A percentile compares a stretch with the other conserved stretches of the same genome.
These are phyloP conservation scores for Callitettix versicolor DNA, from an alignment of 1,140 invertebrate genomes.

Conservation along the genomic window DNA sequence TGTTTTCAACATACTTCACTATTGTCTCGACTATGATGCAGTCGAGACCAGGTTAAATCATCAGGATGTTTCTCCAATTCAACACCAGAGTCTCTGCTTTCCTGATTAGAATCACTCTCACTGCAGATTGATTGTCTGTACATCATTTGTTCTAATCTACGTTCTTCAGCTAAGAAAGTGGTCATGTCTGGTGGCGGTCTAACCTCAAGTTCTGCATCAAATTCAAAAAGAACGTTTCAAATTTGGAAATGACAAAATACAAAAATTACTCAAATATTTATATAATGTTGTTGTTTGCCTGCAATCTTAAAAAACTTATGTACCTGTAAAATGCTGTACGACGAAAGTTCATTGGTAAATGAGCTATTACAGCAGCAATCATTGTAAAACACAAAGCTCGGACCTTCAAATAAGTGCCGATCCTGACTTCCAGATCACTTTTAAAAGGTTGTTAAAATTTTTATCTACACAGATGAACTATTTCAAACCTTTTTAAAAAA, in stretches of 20 bases:
- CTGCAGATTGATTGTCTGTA: conserved; percentile 42
- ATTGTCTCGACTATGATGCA: conserved; percentile 62
- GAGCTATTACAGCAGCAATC: too few relatives aligned
- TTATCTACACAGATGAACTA: too few relatives aligned
- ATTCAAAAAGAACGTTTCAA: not conserved
- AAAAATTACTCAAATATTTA: not conserved
- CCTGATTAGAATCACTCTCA: conserved; percentile 39
- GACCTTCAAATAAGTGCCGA: too few relatives aligned
- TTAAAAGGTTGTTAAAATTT: too few relatives aligned
- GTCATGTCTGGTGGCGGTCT: conserved; percentile 66
- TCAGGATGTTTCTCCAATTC: conserved; percentile 50
- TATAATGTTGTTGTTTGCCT: not conserved
- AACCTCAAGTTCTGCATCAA: conserved; percentile 18
- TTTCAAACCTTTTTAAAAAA: too few relatives aligned
- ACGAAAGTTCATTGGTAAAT: too few relatives aligned
- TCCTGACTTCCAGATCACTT: too few relatives aligned
- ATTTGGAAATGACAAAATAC: too few relatives aligned
- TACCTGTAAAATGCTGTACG: too few relatives aligned
- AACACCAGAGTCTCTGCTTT: conserved; percentile 65
- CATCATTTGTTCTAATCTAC: conserved; percentile 58
- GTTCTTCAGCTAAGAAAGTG: conserved; percentile 63
- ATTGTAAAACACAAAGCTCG: too few relatives aligned
- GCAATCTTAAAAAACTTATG: too few relatives aligned
- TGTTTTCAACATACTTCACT: conserved; percentile 47
- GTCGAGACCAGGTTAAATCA: conserved; percentile 45